Percentiles rank a stretch among this genome's conserved stretches.
Conservation (phyloP, 2,113 vertebrate genomes). For the Vulpes lagopus region DNA sequence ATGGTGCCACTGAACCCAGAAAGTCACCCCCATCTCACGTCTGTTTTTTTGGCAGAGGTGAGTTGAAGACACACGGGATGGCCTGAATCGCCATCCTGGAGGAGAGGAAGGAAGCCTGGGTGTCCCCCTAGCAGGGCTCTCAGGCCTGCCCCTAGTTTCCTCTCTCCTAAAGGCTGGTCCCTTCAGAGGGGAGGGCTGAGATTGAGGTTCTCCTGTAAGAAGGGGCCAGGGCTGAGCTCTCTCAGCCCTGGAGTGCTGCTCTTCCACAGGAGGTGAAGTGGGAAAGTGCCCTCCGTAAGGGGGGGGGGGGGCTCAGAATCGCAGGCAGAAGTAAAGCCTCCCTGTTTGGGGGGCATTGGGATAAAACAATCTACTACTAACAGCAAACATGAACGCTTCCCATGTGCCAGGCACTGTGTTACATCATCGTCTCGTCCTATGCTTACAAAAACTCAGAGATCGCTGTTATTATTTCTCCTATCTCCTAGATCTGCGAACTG, state of each 20-base stretch:
- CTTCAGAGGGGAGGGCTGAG: not conserved
- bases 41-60: not conserved
- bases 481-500: constrained; percentile 33
- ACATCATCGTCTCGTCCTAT: not conserved
- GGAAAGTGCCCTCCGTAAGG: not conserved
- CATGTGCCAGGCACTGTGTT: not conserved
- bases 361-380: not conserved
- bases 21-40: not conserved
- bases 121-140: not conserved
- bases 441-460: constrained; percentile 23
- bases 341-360: not conserved
- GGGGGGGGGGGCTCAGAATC: not conserved
- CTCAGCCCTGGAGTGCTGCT: not conserved
- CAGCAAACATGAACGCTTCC: not conserved
- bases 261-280: not conserved
- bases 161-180: not conserved
- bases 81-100: not conserved
- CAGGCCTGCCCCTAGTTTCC: not conserved
- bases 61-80: not conserved
- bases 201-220: not conserved
- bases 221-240: not conserved
- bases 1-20: not conserved
- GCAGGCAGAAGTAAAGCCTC: not conserved
- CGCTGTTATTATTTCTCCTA: constrained; percentile 21
- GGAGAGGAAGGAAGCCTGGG: not conserved